Evolutionary conservation across 2,888 invertebrate genomes (phyloP).

Genomic region (Brachyopa scutellaris): DNA sequence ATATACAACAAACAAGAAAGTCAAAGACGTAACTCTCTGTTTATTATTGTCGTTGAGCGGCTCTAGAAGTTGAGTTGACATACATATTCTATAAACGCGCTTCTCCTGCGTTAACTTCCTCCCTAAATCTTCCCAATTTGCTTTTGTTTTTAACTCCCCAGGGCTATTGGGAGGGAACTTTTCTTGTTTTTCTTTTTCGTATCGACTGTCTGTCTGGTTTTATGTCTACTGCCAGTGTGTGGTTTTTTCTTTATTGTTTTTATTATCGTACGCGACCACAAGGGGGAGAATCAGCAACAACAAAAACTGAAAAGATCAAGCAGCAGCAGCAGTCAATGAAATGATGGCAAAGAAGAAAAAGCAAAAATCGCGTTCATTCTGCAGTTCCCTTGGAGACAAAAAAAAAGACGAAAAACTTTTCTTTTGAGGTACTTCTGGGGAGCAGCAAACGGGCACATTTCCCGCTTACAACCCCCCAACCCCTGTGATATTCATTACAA

Average conservation of each 20-base stretch:
- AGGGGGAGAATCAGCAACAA: constrained; percentile 13
- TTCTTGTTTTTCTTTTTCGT: neutral
- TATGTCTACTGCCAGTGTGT: constrained; percentile 42
- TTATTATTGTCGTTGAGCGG: constrained; percentile 13
- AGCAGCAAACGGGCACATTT: constrained; percentile 29
- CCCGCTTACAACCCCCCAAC: too few relatives aligned
- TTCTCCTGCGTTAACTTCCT: neutral
- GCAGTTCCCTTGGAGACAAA: constrained; percentile 19
- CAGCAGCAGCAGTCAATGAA: constrained; percentile 39
- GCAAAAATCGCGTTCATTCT: constrained; percentile 53
- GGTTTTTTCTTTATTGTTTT: constrained; percentile 34
- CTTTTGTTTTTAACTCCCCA: constrained; percentile 13
- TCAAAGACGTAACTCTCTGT: constrained; percentile 23
- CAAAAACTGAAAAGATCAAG: constrained; percentile 53
- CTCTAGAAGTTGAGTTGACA: constrained; percentile 56
- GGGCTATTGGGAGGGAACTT: constrained; percentile 4
- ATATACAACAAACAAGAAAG: too few relatives aligned
- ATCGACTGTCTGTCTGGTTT: constrained; percentile 62
- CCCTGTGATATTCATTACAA: constrained; percentile 49
- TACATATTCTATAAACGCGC: constrained; percentile 12
- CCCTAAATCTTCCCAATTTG: neutral
- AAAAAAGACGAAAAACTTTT: constrained; percentile 1
- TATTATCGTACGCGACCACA: constrained; percentile 48
- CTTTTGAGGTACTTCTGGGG: constrained; percentile 26
- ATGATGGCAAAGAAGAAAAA: constrained; percentile 19